Evolutionary conservation across 1,140 invertebrate genomes (phyloP).

Genomic region (Aphelenchoides fujianensis): DNA sequence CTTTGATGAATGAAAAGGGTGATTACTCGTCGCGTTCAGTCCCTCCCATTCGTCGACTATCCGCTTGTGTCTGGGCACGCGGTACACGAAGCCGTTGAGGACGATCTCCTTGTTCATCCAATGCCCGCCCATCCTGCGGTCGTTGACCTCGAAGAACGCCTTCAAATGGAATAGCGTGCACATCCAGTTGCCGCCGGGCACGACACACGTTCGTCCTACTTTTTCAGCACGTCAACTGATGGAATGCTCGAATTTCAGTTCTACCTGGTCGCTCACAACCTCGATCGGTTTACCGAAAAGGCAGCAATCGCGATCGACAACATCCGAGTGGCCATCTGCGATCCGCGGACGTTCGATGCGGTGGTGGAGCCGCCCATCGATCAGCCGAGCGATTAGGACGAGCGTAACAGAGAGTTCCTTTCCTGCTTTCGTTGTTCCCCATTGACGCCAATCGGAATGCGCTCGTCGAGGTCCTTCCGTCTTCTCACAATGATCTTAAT

Average conservation of each 20-base stretch:
- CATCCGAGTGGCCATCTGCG: constrained; percentile 59
- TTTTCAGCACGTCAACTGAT: constrained; percentile 11
- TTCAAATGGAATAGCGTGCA: constrained; percentile 62
- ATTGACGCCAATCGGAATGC: too few relatives aligned
- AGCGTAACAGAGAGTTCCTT: too few relatives aligned
- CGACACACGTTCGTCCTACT: constrained; percentile 47
- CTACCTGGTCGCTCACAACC: constrained; percentile 59
- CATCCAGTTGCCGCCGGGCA: constrained; percentile 60
- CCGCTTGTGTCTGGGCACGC: constrained; percentile 54
- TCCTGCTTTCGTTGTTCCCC: too few relatives aligned
- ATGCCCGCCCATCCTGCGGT: constrained; percentile 59
- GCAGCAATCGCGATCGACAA: constrained; percentile 60
- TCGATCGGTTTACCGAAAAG: constrained; percentile 50
- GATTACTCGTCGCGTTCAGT: too few relatives aligned
- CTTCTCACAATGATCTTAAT: background rate
- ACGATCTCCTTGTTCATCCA: constrained; percentile 56
- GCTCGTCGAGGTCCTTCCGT: background rate
- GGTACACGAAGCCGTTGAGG: constrained; percentile 52
- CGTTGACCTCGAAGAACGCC: constrained; percentile 59
- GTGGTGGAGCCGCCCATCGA: background rate
- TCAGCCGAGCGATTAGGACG: too few relatives aligned
- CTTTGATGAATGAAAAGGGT: too few relatives aligned
- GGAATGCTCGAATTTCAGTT: constrained; percentile 41
- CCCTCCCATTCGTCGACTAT: constrained; percentile 58
- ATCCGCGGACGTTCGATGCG: constrained; percentile 31